phyloP scores from a whole-genome alignment of 2,888 invertebrate genomes.

The Phytoseiulus persimilis region DNA sequence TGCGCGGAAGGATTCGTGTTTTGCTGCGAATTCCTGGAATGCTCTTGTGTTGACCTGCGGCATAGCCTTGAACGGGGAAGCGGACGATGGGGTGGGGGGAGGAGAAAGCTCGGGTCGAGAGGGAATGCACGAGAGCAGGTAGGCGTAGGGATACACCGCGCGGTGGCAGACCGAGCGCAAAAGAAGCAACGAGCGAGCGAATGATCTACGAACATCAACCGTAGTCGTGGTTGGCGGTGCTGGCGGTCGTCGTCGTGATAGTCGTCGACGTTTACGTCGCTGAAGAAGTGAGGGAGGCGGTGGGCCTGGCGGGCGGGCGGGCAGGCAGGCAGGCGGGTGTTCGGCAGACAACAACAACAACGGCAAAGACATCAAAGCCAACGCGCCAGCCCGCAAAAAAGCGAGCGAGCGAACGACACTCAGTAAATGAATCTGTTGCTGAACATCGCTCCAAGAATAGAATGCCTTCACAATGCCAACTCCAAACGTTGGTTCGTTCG shows the following conservation, averaged over 20 bases:
- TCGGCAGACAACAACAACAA: neutral
- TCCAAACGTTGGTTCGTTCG: neutral
- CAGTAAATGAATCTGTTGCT: conserved; percentile 5
- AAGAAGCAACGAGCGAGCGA: neutral
- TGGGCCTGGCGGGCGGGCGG: neutral
- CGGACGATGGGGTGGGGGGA: too few relatives aligned
- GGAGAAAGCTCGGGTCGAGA: too few relatives aligned
- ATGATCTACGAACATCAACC: neutral
- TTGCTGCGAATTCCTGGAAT: too few relatives aligned
- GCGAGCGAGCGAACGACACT: neutral
- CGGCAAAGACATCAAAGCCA: neutral
- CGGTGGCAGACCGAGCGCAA: neutral
- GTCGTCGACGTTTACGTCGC: neutral
- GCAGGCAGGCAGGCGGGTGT: neutral
- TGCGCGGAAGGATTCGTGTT: too few relatives aligned
- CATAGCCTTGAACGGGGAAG: too few relatives aligned
- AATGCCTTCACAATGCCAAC: conserved; percentile 5
- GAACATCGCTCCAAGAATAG: conserved; percentile 5
- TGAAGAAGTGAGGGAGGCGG: neutral
- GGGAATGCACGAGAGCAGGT: neutral
- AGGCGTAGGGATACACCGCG: neutral
- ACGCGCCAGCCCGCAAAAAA: neutral
- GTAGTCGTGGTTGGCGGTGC: neutral
- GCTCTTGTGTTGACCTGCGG: too few relatives aligned
- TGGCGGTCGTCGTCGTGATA: neutral